Percentiles rank a stretch among this genome's conserved stretches.
Conservation (phyloP, 2,888 invertebrate species). For the Andrena fulva region DNA sequence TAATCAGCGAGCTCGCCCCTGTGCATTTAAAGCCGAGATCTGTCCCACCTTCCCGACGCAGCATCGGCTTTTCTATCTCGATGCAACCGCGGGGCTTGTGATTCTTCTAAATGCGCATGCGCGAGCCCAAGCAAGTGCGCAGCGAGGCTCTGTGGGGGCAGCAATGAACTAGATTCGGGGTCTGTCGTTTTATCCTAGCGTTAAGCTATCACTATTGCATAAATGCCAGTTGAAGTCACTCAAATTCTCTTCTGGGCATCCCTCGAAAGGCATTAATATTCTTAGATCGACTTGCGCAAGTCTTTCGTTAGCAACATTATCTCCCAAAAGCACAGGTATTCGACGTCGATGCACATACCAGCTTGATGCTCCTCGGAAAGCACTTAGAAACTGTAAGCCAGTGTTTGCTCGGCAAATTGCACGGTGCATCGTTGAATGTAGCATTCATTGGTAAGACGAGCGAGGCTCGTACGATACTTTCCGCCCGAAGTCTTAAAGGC, state of each 20-base stretch:
- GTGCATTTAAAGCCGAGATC: not conserved
- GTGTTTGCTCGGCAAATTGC: slow-evolving; percentile 9
- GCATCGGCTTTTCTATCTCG: not conserved
- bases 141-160: no score
- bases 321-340: not conserved
- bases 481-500: slow-evolving; percentile 60
- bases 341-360: not conserved
- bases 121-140: no score
- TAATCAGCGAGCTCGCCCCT: no score
- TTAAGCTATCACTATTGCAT: no score
- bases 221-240: no score
- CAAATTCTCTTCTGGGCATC: no score
- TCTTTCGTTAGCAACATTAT: not conserved
- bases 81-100: no score
- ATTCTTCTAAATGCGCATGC: no score
- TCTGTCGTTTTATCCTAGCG: no score
- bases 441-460: slow-evolving; percentile 28
- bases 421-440: slow-evolving; percentile 24
- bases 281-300: no score
- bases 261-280: no score
- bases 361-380: not conserved
- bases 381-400: not conserved
- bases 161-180: no score
- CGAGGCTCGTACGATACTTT: slow-evolving; percentile 37
- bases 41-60: not conserved